Base-by-base conservation (phyloP, 2,113 vertebrate species). In the Gallinago paraguaiae region DNA sequence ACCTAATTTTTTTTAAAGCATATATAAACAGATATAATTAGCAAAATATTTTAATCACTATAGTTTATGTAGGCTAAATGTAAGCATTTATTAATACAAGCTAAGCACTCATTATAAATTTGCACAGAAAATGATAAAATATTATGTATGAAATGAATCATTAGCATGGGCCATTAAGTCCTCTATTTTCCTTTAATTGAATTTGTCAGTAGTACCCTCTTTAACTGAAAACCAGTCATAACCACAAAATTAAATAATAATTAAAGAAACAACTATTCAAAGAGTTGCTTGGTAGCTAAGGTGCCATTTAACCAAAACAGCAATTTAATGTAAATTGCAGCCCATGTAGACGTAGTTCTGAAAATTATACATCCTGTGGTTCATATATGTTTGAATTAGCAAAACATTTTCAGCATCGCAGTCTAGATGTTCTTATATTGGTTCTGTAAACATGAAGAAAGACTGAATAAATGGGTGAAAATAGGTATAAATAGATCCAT, bases 151-250 rank as follows among this genome's bases (percentile, higher is more conserved):
- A 98, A 99, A 99, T 99, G 98, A 99, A 99, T 98, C 99, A 99
- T 99, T 98, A 99, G 97, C 98, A 99, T 98, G 98, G 97, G 97
- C 98, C 98, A 99, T 99, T 99, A 99, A 98, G 98, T 98, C 97
- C 97, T 99, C 98, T 98, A 98, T 99, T 98, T 98, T 98, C 98
- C 98, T 98, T 99, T 99, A 99, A 99, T 99, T 99, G 98, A 99
- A 99, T 99, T 99, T 99, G 99, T 99, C 99, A 99, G 98, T 98
- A 98, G 98, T 98, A 98, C 98, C 98, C 98, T 98, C 98, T 99
- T 99, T 99, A 99, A 98, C 98, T 98, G 98, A 98, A 98, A 98
- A 98, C 98, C 98, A 98, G 98, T 98, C 98, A 98, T 98, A 98
- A 98, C 98, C 98, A 98, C 98, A 98, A 98, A 99, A 98, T 99